A percentile compares a stretch with the other conserved stretches of the same genome.
phyloP scores from a whole-genome alignment of 2,888 invertebrate species.

The Nasonia oneida region DNA sequence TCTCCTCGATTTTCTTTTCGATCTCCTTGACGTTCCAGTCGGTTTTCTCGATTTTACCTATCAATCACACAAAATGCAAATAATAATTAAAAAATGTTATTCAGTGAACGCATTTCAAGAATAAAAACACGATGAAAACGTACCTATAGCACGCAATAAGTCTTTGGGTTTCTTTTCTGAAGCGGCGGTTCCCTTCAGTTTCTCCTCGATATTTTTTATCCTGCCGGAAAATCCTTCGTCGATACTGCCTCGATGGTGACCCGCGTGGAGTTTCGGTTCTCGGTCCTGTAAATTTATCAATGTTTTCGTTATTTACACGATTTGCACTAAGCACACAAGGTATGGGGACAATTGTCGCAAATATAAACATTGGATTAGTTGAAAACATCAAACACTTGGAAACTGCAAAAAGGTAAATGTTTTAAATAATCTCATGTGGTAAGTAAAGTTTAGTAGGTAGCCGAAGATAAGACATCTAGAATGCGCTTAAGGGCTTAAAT shows the following conservation, averaged over 20 bases:
- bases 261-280: constrained; percentile 78
- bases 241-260: constrained; percentile 75
- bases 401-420: constrained; percentile 50
- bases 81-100: background rate
- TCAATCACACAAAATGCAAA: constrained; percentile 40
- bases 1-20: constrained; percentile 92
- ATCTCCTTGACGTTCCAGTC: constrained; percentile 96
- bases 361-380: constrained; percentile 41
- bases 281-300: constrained; percentile 75
- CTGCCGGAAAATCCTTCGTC: constrained; percentile 83
- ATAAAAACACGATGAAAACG: background rate
- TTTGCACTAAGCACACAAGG: background rate
- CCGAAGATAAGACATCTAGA: background rate
- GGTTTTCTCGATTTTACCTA: constrained; percentile 90
- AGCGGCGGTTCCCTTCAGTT: constrained; percentile 83
- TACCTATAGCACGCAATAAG: constrained; percentile 89
- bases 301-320: background rate
- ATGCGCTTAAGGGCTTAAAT: background rate
- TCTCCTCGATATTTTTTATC: constrained; percentile 89
- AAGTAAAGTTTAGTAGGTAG: constrained; percentile 22
- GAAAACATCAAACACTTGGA: constrained; percentile 53
- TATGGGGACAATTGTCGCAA: background rate
- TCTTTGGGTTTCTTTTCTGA: constrained; percentile 91
- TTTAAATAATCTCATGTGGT: constrained; percentile 36
- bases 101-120: background rate